phyloP scores from a whole-genome alignment of 2,113 vertebrate species.

The Gorilla gorilla region DNA sequence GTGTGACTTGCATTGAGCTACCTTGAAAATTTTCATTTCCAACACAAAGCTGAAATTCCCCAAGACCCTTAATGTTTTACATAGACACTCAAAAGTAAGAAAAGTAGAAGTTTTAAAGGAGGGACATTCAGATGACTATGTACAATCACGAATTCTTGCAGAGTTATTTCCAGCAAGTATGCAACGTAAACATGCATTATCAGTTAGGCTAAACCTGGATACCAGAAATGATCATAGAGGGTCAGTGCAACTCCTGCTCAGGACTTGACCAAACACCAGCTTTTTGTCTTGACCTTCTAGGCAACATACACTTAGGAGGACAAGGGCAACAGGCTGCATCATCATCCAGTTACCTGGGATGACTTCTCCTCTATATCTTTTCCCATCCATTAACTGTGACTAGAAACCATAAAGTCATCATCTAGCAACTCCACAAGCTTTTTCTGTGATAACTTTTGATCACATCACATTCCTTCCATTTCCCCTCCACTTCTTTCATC shows the following conservation, averaged over 20 bases:
- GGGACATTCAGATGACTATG: neutral
- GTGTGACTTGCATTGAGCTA: neutral
- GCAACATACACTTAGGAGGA: neutral
- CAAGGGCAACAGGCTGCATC: conserved; percentile 14
- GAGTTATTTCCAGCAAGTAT: neutral
- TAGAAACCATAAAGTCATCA: conserved; percentile 48
- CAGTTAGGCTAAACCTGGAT: neutral
- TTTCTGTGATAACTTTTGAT: conserved; percentile 32
- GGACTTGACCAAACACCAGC: neutral
- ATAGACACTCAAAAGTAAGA: neutral
- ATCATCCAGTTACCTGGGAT: neutral
- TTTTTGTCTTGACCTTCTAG: neutral
- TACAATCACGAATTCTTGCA: neutral
- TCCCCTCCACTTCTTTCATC: neutral
- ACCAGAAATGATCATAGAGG: neutral
- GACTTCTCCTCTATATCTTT: neutral
- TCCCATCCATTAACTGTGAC: neutral
- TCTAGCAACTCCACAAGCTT: conserved; percentile 29
- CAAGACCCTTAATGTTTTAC: neutral
- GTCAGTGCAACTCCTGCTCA: neutral
- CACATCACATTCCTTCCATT: conserved; percentile 5
- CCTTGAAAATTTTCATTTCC: neutral
- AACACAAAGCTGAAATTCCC: neutral
- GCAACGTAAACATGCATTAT: neutral
- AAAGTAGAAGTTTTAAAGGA: neutral